Conservation (phyloP, 2,797 vertebrate genomes). For the Siniperca undulata region DNA sequence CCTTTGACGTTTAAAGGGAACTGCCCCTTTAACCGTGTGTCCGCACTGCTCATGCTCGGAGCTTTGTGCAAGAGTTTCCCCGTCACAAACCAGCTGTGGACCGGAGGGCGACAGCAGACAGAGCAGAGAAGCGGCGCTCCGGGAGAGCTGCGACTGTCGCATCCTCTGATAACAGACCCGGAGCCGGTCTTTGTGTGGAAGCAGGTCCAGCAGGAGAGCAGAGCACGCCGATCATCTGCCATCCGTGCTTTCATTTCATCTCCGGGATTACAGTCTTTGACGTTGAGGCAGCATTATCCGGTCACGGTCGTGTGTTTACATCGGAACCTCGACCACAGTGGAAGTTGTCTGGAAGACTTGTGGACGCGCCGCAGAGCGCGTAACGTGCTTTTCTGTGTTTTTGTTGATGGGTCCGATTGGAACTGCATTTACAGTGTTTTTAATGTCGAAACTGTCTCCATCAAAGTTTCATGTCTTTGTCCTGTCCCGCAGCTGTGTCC, state of each 20-base stretch:
- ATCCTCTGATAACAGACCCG: slow-evolving; percentile 22
- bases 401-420: background rate
- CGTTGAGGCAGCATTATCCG: slow-evolving; percentile 17
- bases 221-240: background rate
- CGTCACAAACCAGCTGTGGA: slow-evolving; percentile 62
- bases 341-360: slow-evolving; percentile 57
- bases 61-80: slow-evolving; percentile 66
- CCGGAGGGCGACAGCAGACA: slow-evolving; percentile 9
- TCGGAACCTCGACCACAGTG: slow-evolving; percentile 25
- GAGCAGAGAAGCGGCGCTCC: slow-evolving; percentile 28
- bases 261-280: slow-evolving; percentile 26
- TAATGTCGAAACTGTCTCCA: background rate
- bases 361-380: slow-evolving; percentile 14
- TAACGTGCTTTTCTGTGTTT: background rate
- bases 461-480: slow-evolving; percentile 53
- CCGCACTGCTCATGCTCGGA: slow-evolving; percentile 73
- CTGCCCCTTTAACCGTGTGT: slow-evolving; percentile 74
- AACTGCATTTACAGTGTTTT: background rate
- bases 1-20: slow-evolving; percentile 23
- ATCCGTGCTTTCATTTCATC: slow-evolving; percentile 10
- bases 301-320: slow-evolving; percentile 56
- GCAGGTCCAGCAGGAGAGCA: background rate
- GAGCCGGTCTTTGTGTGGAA: slow-evolving; percentile 30
- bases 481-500: slow-evolving; percentile 11
- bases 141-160: slow-evolving; percentile 49